Evolutionary conservation across 2,888 invertebrate species (phyloP).

Genomic region (Cactoblastis cactorum): DNA sequence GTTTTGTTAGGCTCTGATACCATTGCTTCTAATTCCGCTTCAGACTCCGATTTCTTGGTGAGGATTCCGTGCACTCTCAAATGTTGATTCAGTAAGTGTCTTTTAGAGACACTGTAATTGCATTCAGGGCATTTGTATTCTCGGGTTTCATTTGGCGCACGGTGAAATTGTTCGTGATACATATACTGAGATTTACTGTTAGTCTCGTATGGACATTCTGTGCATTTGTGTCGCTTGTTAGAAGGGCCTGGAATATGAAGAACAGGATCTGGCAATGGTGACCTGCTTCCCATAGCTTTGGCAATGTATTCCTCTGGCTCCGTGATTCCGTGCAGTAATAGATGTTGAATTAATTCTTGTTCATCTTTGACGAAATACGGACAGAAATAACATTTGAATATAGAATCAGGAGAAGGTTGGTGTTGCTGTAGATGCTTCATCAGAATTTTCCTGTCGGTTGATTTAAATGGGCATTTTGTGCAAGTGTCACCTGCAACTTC

Average conservation of each 20-base stretch:
- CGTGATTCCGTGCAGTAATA: slow-evolving; percentile 81
- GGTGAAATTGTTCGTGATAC: slow-evolving; percentile 92
- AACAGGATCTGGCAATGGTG: slow-evolving; percentile 41
- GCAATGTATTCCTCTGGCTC: slow-evolving; percentile 79
- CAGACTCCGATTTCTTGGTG: slow-evolving; percentile 60
- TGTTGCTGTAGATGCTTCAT: slow-evolving; percentile 85
- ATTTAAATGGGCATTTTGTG: slow-evolving; percentile 85
- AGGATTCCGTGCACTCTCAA: slow-evolving; percentile 85
- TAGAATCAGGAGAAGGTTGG: slow-evolving; percentile 82
- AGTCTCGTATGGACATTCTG: slow-evolving; percentile 90
- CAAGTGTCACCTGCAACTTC: slow-evolving; percentile 72
- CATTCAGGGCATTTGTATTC: slow-evolving; percentile 89
- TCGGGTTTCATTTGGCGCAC: slow-evolving; percentile 82
- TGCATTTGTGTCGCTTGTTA: slow-evolving; percentile 86
- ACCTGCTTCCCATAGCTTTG: slow-evolving; percentile 63
- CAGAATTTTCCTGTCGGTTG: slow-evolving; percentile 78
- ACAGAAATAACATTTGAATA: slow-evolving; percentile 89
- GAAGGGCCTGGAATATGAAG: slow-evolving; percentile 19
- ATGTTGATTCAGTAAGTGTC: slow-evolving; percentile 91
- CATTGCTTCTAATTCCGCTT: slow-evolving; percentile 60
- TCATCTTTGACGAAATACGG: slow-evolving; percentile 87
- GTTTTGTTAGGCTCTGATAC: slow-evolving; percentile 34
- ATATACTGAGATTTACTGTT: slow-evolving; percentile 92
- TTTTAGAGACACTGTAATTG: slow-evolving; percentile 89
- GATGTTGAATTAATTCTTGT: slow-evolving; percentile 83